phyloP scores from a whole-genome alignment of 1,140 invertebrate species.

The Mya arenaria region DNA sequence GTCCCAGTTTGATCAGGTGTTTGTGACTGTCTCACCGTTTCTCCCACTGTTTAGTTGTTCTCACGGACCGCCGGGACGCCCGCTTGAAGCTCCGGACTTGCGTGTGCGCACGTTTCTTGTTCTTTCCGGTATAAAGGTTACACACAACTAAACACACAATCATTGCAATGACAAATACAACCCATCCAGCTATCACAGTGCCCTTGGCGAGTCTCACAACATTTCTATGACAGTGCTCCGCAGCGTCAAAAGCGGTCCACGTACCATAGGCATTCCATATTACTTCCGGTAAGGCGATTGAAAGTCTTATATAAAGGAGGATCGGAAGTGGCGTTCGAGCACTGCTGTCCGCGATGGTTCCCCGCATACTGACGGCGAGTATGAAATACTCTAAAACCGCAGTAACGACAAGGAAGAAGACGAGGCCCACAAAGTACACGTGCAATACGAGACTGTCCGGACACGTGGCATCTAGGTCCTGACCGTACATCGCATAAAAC shows the following conservation, averaged over 20 bases:
- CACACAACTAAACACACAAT: conserved; percentile 90
- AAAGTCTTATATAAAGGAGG: conserved; percentile 78
- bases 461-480: conserved; percentile 39
- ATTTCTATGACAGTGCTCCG: conserved; percentile 60
- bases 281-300: conserved; percentile 89
- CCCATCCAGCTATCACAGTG: conserved; percentile 90
- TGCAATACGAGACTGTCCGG: conserved; percentile 47
- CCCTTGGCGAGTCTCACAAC: conserved; percentile 77
- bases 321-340: conserved; percentile 75
- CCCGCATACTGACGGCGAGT: conserved; percentile 76
- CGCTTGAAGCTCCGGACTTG: conserved; percentile 23
- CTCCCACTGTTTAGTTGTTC: conserved; percentile 82
- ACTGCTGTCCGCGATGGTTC: conserved; percentile 76
- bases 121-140: conserved; percentile 85
- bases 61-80: conserved; percentile 18
- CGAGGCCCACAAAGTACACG: conserved; percentile 63
- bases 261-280: conserved; percentile 90
- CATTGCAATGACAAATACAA: conserved; percentile 87
- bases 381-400: conserved; percentile 71
- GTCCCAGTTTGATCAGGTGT: neutral
- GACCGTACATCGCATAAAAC: conserved; percentile 55
- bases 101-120: conserved; percentile 6
- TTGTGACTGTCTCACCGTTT: conserved; percentile 65
- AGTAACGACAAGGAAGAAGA: conserved; percentile 69
- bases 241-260: conserved; percentile 86